Evolutionary conservation across 2,113 vertebrate genomes (phyloP).

Genomic region (Forbesichthys agassizii): DNA sequence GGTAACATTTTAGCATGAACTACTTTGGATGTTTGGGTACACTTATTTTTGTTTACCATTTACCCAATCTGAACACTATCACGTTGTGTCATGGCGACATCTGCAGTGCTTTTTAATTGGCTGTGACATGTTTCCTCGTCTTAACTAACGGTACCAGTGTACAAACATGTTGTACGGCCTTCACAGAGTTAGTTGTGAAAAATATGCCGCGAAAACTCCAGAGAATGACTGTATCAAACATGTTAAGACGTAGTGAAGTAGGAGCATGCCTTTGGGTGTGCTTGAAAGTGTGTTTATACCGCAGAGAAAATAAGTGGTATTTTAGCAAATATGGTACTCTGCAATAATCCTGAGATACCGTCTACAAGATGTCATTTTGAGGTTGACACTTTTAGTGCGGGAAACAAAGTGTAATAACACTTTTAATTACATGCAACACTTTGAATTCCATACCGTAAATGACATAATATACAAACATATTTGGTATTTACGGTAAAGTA

Average conservation of each 20-base stretch:
- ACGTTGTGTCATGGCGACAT: constrained; percentile 68
- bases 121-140: constrained; percentile 73
- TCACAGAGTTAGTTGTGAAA: constrained; percentile 71
- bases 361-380: too few relatives aligned
- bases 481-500: too few relatives aligned
- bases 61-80: constrained; percentile 60
- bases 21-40: constrained; percentile 73
- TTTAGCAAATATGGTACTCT: not conserved
- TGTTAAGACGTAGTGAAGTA: constrained; percentile 63
- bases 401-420: too few relatives aligned
- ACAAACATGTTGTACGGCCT: constrained; percentile 68
- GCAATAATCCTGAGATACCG: too few relatives aligned
- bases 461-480: too few relatives aligned
- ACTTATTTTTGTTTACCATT: constrained; percentile 74
- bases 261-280: constrained; percentile 26
- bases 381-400: too few relatives aligned
- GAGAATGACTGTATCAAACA: constrained; percentile 75
- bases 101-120: constrained; percentile 66
- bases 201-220: constrained; percentile 67
- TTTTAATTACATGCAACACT: too few relatives aligned
- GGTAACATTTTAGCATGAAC: constrained; percentile 63
- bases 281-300: constrained; percentile 24
- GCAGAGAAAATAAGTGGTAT: not conserved
- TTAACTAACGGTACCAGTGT: constrained; percentile 74
- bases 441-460: too few relatives aligned